Percentiles rank a stretch among this genome's conserved stretches.
Evolutionary conservation across 2,888 invertebrate species (phyloP).

Genomic region (Monoplex corrugatus): DNA sequence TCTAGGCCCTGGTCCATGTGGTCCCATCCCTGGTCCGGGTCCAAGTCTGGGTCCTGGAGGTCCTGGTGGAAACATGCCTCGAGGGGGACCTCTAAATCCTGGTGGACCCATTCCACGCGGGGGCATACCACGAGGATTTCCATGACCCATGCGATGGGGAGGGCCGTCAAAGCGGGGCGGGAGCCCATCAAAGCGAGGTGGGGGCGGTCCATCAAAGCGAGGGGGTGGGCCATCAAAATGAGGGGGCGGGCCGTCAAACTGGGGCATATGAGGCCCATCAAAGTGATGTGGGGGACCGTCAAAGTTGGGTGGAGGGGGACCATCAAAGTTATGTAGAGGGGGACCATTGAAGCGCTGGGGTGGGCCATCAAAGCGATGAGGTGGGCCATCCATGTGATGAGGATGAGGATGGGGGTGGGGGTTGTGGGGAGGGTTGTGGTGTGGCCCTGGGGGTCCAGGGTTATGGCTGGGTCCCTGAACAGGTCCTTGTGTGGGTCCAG

Average conservation of each 20-base stretch:
- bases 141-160: conserved; percentile 47
- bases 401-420: conserved; percentile 44
- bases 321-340: conserved; percentile 28
- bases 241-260: conserved; percentile 42
- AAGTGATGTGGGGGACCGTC: conserved; percentile 34
- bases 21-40: conserved; percentile 55
- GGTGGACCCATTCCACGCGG: conserved; percentile 57
- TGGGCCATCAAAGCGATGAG: conserved; percentile 24
- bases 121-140: conserved; percentile 49
- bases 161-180: conserved; percentile 45
- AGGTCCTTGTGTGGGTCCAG: not conserved
- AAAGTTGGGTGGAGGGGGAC: conserved; percentile 54
- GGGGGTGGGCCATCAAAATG: conserved; percentile 47
- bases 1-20: conserved; percentile 54
- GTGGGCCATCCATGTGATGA: conserved; percentile 33
- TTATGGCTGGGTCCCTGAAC: conserved; percentile 9
- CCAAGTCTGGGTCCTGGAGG: conserved; percentile 54
- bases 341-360: conserved; percentile 33
- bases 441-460: conserved; percentile 44
- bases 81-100: conserved; percentile 54
- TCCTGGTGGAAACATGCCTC: conserved; percentile 57
- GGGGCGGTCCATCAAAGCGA: conserved; percentile 37
- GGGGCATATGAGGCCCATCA: conserved; percentile 7
- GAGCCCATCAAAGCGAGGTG: conserved; percentile 36
- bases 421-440: conserved; percentile 28